Conservation (phyloP, 2,113 vertebrate genomes). For the Protomyctophum bolini region DNA sequence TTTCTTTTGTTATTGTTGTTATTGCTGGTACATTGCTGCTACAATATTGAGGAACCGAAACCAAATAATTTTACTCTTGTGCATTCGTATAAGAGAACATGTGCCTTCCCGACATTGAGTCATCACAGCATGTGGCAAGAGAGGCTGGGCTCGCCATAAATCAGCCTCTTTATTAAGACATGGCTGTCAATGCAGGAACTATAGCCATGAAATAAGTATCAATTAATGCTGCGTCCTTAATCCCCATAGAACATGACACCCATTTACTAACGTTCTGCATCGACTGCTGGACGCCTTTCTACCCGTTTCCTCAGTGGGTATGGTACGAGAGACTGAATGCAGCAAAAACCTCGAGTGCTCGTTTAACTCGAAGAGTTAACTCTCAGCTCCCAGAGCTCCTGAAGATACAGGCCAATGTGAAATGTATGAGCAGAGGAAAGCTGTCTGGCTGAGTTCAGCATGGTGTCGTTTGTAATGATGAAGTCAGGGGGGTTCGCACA, state of each 20-base stretch:
- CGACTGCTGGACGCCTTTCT: neutral
- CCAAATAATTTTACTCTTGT: no score
- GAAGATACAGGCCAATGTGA: neutral
- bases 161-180: conserved; percentile 37
- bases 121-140: conserved; percentile 14
- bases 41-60: no score
- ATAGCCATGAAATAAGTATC: conserved; percentile 41
- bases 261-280: neutral
- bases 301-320: neutral
- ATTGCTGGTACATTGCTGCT: no score
- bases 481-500: neutral
- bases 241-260: conserved; percentile 25
- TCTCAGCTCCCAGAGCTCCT: no score
- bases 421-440: no score
- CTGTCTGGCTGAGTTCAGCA: neutral
- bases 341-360: no score
- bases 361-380: no score
- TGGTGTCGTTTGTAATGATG: conserved; percentile 8
- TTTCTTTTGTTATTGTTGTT: no score
- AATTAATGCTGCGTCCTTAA: conserved; percentile 23
- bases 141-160: conserved; percentile 17
- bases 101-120: conserved; percentile 8
- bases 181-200: conserved; percentile 39
- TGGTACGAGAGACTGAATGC: neutral
- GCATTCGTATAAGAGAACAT: no score